These are phyloP conservation scores for Plumapathes pennacea DNA, from an alignment of 92 coral and sea anemone species.

Conservation along the genomic window DNA sequence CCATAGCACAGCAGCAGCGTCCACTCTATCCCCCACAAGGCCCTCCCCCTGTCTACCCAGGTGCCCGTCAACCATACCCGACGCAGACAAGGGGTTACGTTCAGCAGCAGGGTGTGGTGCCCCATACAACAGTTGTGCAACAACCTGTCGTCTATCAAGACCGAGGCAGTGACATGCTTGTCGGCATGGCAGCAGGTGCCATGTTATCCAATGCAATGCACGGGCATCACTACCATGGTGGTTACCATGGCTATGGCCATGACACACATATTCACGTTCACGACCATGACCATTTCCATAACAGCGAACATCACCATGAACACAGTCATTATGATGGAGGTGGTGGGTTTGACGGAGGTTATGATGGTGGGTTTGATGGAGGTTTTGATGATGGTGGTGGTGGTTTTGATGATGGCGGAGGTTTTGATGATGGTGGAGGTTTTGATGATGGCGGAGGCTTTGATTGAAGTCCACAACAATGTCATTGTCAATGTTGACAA, in stretches of 20 bases:
- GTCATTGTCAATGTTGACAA: too few species aligned
- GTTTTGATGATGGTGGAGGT: conserved; percentile 57
- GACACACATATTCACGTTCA: conserved; percentile 65
- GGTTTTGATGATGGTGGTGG: conserved; percentile 21
- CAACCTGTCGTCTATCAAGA: conserved; percentile 93
- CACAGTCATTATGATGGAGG: conserved; percentile 60
- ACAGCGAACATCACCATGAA: conserved; percentile 69
- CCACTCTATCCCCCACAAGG: conserved; percentile 5
- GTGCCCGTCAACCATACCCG: conserved; percentile 47
- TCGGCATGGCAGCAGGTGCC: conserved; percentile 99
- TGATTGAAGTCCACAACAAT: conserved; percentile 12
- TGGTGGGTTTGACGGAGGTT: conserved; percentile 33
- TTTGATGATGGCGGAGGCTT: conserved; percentile 38
- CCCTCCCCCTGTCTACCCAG: conserved; percentile 75
- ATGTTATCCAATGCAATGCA: conserved; percentile 90
- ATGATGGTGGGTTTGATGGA: conserved; percentile 35
- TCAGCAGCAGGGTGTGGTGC: conserved; percentile 46
- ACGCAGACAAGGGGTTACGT: conserved; percentile 50
- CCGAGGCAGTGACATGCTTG: conserved; percentile 75
- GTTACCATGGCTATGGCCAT: conserved; percentile 41
- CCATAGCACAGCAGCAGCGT: too few species aligned
- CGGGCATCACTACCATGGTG: conserved; percentile 59
- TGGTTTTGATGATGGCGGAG: conserved; percentile 62
- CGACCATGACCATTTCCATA: conserved; percentile 67
- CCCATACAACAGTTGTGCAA: conserved; percentile 32